A percentile compares a stretch with the other conserved stretches of the same genome.
These are phyloP conservation scores for Caenorhabditis tropicalis DNA, from an alignment of 1,140 invertebrate genomes.

Conservation along the genomic window DNA sequence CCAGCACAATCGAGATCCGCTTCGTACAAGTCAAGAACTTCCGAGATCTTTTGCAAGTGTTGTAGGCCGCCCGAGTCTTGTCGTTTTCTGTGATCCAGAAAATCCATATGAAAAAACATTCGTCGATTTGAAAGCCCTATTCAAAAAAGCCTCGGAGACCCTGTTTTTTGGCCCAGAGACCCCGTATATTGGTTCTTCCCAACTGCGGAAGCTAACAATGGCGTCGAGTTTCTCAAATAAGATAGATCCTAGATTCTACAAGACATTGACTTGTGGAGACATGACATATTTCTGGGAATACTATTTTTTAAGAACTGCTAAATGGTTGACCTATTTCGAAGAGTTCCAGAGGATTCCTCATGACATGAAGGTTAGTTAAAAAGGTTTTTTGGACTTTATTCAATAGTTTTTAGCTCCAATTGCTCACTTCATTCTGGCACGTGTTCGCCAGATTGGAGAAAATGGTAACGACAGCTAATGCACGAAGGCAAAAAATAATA, in stretches of 20 bases:
- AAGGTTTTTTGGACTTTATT: neutral
- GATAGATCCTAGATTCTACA: neutral
- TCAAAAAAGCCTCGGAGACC: neutral
- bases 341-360: neutral
- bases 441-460: neutral
- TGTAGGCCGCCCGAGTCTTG: neutral
- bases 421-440: neutral
- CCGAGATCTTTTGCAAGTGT: neutral
- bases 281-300: neutral
- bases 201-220: neutral
- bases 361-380: neutral
- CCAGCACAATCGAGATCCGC: neutral
- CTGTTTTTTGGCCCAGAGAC: neutral
- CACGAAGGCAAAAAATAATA: neutral
- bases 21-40: neutral
- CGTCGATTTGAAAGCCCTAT: neutral
- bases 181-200: neutral
- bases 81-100: neutral
- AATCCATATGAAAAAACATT: neutral
- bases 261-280: neutral
- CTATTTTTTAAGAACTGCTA: neutral
- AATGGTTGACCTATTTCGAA: slow-evolving; percentile 27
- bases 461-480: neutral
- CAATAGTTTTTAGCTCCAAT: neutral
- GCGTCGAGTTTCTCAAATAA: neutral